Evolutionary conservation across 2,113 vertebrate genomes (phyloP).

Genomic region (Atherinomorus stipes): DNA sequence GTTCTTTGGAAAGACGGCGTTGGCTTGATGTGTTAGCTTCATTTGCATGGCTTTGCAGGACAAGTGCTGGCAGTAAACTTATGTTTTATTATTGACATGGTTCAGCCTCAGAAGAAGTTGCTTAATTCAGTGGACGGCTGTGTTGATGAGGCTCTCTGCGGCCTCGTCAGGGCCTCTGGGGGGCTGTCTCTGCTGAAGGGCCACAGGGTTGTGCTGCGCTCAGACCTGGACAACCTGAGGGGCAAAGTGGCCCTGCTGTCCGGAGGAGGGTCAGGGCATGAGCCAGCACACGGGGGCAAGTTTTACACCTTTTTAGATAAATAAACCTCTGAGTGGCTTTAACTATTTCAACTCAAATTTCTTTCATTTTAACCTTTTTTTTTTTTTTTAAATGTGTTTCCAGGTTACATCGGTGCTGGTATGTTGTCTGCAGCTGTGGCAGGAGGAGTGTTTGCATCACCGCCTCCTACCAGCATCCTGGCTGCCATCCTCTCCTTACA

Average conservation of each 20-base stretch:
- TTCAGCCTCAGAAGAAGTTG: constrained; percentile 85
- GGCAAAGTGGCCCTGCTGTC: constrained; percentile 91
- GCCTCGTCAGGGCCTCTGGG: constrained; percentile 84
- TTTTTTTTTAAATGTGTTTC: rapidly evolving
- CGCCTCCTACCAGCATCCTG: constrained; percentile 90
- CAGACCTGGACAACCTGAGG: constrained; percentile 82
- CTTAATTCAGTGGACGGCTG: constrained; percentile 85
- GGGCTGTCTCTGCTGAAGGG: constrained; percentile 85
- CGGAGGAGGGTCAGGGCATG: constrained; percentile 94
- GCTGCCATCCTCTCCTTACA: constrained; percentile 89
- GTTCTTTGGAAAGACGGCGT: not conserved
- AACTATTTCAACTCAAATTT: not conserved
- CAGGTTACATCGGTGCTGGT: constrained; percentile 93
- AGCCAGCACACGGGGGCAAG: constrained; percentile 92
- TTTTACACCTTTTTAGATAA: too few species aligned
- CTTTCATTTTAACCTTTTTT: not conserved
- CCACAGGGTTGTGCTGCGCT: constrained; percentile 88
- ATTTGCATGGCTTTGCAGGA: not conserved
- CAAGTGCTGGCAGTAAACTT: not conserved
- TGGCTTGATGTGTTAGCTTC: not conserved
- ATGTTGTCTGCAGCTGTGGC: constrained; percentile 94
- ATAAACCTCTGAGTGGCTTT: not conserved
- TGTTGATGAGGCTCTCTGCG: constrained; percentile 89
- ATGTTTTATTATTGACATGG: not conserved
- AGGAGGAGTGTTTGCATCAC: constrained; percentile 92